A percentile compares a stretch with the other conserved stretches of the same genome.
Conservation (phyloP, 2,888 invertebrate species). For the Orchestes rusci region DNA sequence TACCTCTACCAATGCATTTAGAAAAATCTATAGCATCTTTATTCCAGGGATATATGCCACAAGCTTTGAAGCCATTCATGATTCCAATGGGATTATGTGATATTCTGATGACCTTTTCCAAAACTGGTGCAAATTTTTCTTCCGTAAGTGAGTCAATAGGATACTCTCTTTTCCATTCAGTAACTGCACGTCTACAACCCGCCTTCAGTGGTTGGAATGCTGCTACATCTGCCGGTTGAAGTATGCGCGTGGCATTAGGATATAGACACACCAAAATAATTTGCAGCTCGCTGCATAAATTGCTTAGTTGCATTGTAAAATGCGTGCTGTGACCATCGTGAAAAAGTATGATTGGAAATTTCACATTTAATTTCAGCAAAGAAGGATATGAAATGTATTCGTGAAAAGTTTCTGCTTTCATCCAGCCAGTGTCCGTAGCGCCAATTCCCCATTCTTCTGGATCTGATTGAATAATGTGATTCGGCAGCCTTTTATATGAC, state of each 20-base stretch:
- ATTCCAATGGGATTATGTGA: too few relatives aligned
- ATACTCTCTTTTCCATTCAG: constrained; percentile 9
- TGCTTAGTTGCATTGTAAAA: too few relatives aligned
- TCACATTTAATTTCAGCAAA: not conserved
- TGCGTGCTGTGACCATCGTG: not conserved
- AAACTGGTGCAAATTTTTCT: constrained; percentile 7
- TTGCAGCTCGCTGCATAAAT: not conserved
- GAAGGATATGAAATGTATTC: not conserved
- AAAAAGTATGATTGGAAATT: not conserved
- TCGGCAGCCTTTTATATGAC: constrained; percentile 32
- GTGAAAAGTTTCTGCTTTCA: not conserved
- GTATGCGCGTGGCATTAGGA: constrained; percentile 14
- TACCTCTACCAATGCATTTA: constrained; percentile 16
- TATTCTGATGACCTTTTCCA: constrained; percentile 14
- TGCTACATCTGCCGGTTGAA: constrained; percentile 15
- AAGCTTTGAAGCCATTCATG: too few relatives aligned
- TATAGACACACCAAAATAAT: constrained; percentile 21
- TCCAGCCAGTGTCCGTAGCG: not conserved
- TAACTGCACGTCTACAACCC: constrained; percentile 9
- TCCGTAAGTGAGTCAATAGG: constrained; percentile 4
- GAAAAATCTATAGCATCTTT: constrained; percentile 16
- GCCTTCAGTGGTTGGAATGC: constrained; percentile 11
- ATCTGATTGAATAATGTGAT: constrained; percentile 31
- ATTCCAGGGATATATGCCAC: too few relatives aligned
- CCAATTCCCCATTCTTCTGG: constrained; percentile 23